A percentile compares a stretch with the other conserved stretches of the same genome.
Conservation (phyloP, 2,888 invertebrate species). For the Drosophila kuntzei region DNA sequence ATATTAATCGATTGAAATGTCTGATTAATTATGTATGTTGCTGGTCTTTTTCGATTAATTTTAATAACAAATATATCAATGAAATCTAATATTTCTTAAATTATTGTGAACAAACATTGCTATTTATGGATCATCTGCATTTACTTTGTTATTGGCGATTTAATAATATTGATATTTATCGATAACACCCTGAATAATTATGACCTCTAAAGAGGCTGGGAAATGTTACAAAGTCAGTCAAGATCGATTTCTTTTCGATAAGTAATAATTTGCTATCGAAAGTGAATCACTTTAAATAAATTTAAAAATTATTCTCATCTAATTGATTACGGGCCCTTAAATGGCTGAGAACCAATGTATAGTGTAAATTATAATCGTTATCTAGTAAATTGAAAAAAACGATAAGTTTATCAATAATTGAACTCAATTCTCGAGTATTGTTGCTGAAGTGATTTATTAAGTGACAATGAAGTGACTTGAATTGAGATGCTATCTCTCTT, state of each 20-base stretch:
- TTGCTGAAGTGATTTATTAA: neutral
- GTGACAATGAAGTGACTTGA: conserved; percentile 2
- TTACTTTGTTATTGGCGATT: neutral
- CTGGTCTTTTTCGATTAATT: no score
- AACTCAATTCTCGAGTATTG: neutral
- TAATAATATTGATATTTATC: neutral
- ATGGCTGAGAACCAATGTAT: neutral
- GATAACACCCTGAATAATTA: neutral
- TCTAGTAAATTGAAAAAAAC: neutral
- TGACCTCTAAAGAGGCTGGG: neutral
- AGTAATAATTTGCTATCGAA: no score
- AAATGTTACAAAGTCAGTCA: neutral
- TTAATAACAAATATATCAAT: no score
- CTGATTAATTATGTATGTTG: no score
- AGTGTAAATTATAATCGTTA: neutral
- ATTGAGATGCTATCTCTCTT: neutral
- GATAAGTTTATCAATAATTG: conserved; percentile 1
- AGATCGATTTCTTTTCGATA: no score
- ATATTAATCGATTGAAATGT: no score
- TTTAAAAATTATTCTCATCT: neutral
- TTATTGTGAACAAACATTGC: no score
- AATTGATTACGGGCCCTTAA: no score
- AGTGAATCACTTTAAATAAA: no score
- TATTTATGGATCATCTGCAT: no score
- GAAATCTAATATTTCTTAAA: no score